Percentiles rank a stretch among this genome's conserved stretches.
Evolutionary conservation across 2,888 invertebrate species (phyloP).

Genomic region (Agrotis clavis): DNA sequence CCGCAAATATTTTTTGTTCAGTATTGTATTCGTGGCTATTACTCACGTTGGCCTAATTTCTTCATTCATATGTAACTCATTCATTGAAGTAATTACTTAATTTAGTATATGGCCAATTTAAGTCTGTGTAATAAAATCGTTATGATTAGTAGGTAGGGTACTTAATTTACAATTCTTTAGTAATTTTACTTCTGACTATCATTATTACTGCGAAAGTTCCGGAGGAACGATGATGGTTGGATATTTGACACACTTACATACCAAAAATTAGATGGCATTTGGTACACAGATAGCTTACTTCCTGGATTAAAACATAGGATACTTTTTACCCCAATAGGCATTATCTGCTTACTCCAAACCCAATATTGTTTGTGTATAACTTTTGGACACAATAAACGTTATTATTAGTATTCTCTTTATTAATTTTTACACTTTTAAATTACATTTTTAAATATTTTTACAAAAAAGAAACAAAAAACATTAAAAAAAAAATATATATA

Average conservation of each 20-base stretch:
- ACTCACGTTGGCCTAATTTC: conserved; percentile 13
- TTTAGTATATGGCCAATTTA: conserved; percentile 15
- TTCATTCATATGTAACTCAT: conserved; percentile 27
- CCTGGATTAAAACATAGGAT: not conserved
- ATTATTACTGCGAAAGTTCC: not conserved
- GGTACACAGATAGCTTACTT: not conserved
- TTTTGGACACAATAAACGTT: no score
- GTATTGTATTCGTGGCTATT: conserved; percentile 1
- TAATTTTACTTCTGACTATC: conserved; percentile 1
- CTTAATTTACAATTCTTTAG: not conserved
- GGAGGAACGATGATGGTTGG: not conserved
- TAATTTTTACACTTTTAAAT: no score
- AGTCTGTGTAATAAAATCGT: not conserved
- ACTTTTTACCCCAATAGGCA: not conserved
- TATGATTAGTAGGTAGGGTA: conserved; percentile 4
- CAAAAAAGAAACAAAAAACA: no score
- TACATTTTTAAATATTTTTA: no score
- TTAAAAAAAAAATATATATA: no score
- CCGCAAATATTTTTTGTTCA: conserved; percentile 5
- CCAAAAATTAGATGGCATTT: no score
- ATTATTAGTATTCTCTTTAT: no score
- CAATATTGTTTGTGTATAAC: no score
- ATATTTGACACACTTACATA: no score
- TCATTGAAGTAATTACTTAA: conserved; percentile 17
- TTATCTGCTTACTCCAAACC: no score